These are phyloP conservation scores for Hoplias malabaricus DNA, from an alignment of 2,113 vertebrate genomes.

Conservation along the genomic window DNA sequence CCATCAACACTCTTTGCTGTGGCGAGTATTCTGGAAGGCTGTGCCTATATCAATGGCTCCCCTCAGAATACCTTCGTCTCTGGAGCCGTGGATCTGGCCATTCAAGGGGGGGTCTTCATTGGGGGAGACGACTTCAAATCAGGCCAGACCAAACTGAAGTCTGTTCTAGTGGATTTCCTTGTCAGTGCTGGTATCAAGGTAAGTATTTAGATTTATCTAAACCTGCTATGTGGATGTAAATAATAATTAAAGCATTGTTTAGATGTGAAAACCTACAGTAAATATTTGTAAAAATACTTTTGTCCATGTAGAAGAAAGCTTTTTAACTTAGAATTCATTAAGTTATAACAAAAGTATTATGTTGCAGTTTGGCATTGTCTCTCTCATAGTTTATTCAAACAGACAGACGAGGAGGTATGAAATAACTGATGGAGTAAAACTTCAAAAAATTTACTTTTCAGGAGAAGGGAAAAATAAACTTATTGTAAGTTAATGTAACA, in stretches of 20 bases:
- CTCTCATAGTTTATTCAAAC: background rate
- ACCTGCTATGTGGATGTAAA: too few species aligned
- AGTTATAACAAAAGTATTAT: too few species aligned
- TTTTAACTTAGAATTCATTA: background rate
- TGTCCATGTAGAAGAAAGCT: too few species aligned
- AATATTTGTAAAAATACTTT: too few species aligned
- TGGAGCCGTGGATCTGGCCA: slow-evolving; percentile 82
- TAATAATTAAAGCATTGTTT: too few species aligned
- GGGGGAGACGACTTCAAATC: slow-evolving; percentile 96
- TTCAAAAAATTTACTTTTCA: too few species aligned
- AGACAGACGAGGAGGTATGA: too few species aligned
- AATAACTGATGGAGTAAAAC: too few species aligned
- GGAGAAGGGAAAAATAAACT: too few species aligned
- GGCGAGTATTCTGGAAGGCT: slow-evolving; percentile 92
- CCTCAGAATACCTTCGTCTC: slow-evolving; percentile 96
- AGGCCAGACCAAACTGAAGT: slow-evolving; percentile 96
- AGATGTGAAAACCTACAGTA: too few species aligned
- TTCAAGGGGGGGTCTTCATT: slow-evolving; percentile 83
- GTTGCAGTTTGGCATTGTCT: background rate
- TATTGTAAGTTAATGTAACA: too few species aligned
- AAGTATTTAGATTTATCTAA: too few species aligned
- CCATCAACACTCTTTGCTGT: slow-evolving; percentile 93
- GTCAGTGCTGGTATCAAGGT: slow-evolving; percentile 93
- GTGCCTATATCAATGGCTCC: slow-evolving; percentile 92
- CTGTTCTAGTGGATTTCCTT: slow-evolving; percentile 93